Conservation (phyloP, 2,797 vertebrate genomes). For the Catamblyrhynchus diadema region DNA sequence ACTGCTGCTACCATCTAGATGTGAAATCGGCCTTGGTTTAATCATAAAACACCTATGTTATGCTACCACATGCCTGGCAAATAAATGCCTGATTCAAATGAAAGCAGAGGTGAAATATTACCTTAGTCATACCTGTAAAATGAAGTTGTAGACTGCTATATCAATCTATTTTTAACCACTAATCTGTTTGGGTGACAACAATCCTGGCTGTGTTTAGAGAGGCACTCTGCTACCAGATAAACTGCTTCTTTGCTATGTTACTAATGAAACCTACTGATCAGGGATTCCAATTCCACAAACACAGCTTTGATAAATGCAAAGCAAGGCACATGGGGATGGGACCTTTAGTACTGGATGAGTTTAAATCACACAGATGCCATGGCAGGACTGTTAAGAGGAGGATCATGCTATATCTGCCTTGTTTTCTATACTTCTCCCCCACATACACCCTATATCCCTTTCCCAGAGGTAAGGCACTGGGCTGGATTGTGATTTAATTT, state of each 20-base stretch:
- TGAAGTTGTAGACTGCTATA: neutral
- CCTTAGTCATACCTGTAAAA: neutral
- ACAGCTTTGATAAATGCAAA: neutral
- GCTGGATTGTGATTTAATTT: slow-evolving; percentile 40
- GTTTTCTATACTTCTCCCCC: neutral
- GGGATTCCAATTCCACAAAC: neutral
- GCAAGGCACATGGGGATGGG: neutral
- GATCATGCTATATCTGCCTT: neutral
- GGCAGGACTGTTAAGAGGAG: neutral
- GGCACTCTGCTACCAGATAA: neutral
- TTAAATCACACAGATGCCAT: neutral
- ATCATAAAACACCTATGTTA: neutral
- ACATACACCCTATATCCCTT: neutral
- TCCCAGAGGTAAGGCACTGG: neutral
- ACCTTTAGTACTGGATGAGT: neutral
- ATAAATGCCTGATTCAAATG: neutral
- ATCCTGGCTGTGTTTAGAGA: neutral
- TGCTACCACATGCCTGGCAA: neutral
- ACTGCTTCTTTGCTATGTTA: neutral
- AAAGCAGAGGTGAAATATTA: neutral
- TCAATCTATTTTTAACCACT: neutral
- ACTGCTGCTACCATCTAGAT: neutral
- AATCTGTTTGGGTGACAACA: neutral
- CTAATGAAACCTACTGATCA: neutral
- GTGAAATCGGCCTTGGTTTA: neutral